A percentile compares a stretch with the other conserved stretches of the same genome.
phyloP scores from a whole-genome alignment of 2,113 vertebrate genomes.

The Falcunculus frontatus region DNA sequence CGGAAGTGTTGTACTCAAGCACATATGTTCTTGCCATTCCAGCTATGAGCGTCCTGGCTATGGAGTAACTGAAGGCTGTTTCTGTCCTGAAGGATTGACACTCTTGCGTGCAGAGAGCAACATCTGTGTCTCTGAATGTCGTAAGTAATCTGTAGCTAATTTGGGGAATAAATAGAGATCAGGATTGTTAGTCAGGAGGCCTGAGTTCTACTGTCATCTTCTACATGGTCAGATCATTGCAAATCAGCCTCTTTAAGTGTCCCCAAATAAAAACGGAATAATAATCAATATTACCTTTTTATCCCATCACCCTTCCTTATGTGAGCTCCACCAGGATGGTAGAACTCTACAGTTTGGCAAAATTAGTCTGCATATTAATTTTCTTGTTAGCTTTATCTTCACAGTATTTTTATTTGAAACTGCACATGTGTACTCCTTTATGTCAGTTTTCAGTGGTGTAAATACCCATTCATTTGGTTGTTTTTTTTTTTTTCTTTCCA shows the following conservation, averaged over 20 bases:
- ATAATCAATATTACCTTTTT: background rate
- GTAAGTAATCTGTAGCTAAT: conserved; percentile 60
- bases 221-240: background rate
- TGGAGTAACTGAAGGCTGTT: conserved; percentile 82
- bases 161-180: background rate
- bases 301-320: background rate
- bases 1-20: background rate
- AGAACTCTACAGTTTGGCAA: background rate
- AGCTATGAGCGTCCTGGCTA: conserved; percentile 10
- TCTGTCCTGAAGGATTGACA: conserved; percentile 69
- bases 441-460: background rate
- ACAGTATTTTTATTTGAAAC: background rate
- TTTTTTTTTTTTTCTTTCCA: background rate
- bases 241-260: background rate
- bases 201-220: background rate
- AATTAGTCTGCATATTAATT: background rate
- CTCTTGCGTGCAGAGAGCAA: conserved; percentile 52
- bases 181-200: background rate
- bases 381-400: background rate
- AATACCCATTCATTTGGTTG: background rate
- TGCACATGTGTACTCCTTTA: background rate
- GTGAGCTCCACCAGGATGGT: background rate
- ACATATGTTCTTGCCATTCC: background rate
- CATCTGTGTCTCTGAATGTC: conserved; percentile 71
- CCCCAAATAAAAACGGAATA: background rate